phyloP scores from a whole-genome alignment of 1,140 invertebrate species.

The Drosophila seguyi region DNA sequence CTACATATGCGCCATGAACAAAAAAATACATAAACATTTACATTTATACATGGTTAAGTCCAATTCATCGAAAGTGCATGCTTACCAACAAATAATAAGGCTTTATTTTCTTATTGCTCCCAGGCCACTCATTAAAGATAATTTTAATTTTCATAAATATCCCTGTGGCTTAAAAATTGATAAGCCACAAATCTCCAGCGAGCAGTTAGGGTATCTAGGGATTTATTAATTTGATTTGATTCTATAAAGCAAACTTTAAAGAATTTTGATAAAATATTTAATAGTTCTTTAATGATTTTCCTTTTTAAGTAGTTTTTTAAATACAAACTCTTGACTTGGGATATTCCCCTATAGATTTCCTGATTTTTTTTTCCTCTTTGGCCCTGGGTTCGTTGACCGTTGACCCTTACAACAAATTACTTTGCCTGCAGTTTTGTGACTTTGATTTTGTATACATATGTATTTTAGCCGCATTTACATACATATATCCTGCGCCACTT shows the following conservation, averaged over 20 bases:
- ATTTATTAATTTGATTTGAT: background rate
- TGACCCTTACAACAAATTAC: constrained; percentile 60
- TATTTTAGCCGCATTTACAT: constrained; percentile 8
- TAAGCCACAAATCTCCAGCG: too few species aligned
- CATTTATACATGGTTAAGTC: background rate
- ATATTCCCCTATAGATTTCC: background rate
- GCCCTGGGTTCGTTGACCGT: constrained; percentile 70
- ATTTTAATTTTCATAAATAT: background rate
- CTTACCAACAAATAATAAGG: background rate
- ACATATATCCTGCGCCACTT: constrained; percentile 60
- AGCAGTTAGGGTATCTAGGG: background rate
- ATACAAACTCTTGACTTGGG: background rate
- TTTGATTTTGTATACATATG: constrained; percentile 58
- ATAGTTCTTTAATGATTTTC: background rate
- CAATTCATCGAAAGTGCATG: constrained; percentile 13
- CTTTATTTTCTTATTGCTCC: background rate
- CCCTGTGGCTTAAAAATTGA: background rate
- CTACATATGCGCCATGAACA: constrained; percentile 38
- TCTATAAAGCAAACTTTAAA: background rate
- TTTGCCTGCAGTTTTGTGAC: constrained; percentile 62
- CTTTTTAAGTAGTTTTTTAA: background rate
- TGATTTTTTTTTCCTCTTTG: background rate
- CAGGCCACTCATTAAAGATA: background rate
- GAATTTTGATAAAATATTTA: background rate
- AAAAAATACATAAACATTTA: constrained; percentile 24